A percentile compares a stretch with the other conserved stretches of the same genome.
Conservation (phyloP, 2,888 invertebrate species). For the Acanthoscelides obtectus region DNA sequence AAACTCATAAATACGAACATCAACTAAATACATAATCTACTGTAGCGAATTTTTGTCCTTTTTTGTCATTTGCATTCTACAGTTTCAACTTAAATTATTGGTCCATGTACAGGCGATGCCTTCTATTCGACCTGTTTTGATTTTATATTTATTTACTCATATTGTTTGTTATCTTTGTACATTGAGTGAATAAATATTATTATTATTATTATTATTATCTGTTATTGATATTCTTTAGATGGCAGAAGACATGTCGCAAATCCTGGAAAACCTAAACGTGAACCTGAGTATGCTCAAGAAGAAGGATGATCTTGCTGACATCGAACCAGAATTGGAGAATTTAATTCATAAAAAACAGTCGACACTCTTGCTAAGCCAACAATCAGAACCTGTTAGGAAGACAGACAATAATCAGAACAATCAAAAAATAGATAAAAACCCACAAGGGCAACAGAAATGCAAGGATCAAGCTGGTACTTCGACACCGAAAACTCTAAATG, state of each 20-base stretch:
- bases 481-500: not conserved
- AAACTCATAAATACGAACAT: too few species aligned
- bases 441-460: not conserved
- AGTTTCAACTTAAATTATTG: too few species aligned
- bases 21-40: too few species aligned
- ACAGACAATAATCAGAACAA: not conserved
- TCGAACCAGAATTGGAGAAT: conserved; percentile 20
- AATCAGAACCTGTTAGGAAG: not conserved
- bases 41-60: too few species aligned
- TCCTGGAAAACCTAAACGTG: conserved; percentile 11
- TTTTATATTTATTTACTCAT: too few species aligned
- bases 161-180: too few species aligned
- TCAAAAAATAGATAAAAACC: not conserved
- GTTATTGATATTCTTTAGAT: conserved; percentile 20
- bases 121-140: too few species aligned
- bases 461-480: not conserved
- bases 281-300: conserved; percentile 7
- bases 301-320: conserved; percentile 21
- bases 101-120: too few species aligned
- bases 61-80: too few species aligned
- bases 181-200: too few species aligned
- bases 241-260: conserved; percentile 18
- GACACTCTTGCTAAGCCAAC: not conserved
- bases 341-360: conserved; percentile 2
- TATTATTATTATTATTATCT: too few species aligned